A percentile compares a stretch with the other conserved stretches of the same genome.
Evolutionary conservation across 2,113 vertebrate species (phyloP).

Genomic region (Datnioides undecimradiatus): DNA sequence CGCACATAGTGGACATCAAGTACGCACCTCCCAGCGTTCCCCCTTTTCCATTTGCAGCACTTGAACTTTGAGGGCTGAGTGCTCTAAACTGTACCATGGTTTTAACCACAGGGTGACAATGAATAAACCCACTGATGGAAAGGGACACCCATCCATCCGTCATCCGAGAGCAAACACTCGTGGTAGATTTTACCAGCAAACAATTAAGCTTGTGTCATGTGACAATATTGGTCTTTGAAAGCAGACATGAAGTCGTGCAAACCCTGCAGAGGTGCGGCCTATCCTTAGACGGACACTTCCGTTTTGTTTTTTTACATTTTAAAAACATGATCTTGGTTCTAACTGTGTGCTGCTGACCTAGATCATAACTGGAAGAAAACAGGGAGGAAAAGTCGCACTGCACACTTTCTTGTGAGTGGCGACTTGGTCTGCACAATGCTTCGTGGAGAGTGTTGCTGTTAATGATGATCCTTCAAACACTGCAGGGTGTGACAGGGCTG

Average conservation of each 20-base stretch:
- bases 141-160: conserved; percentile 1
- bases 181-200: neutral
- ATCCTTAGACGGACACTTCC: neutral
- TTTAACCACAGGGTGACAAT: conserved; percentile 24
- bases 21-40: neutral
- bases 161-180: neutral
- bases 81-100: conserved; percentile 1
- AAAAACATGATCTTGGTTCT: neutral
- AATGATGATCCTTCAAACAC: conserved; percentile 22
- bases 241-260: neutral
- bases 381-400: neutral
- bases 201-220: neutral
- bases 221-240: neutral
- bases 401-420: neutral
- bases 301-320: neutral
- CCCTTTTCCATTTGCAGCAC: conserved; percentile 13
- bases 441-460: neutral
- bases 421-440: neutral
- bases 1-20: neutral
- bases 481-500: conserved; percentile 5
- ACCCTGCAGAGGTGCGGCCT: no score
- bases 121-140: neutral
- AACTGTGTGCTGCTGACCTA: neutral
- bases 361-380: neutral
- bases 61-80: conserved; percentile 9